These are phyloP conservation scores for Eupithecia vulgata DNA, from an alignment of 2,888 invertebrate species.

Conservation along the genomic window DNA sequence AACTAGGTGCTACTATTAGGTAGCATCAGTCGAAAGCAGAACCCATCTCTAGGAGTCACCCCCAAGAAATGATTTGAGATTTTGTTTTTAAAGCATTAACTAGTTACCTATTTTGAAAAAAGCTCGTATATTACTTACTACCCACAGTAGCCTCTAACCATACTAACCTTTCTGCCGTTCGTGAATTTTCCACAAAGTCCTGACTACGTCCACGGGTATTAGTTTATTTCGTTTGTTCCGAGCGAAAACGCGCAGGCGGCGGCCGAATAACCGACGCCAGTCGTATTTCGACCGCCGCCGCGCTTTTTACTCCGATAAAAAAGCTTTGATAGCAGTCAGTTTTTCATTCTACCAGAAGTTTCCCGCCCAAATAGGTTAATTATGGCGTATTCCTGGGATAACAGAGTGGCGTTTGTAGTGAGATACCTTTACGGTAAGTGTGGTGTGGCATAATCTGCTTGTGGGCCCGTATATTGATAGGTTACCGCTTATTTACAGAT, in stretches of 20 bases:
- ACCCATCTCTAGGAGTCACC: no score
- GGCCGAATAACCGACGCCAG: slow-evolving; percentile 48
- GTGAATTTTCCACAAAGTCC: background rate
- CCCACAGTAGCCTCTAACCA: background rate
- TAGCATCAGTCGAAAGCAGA: no score
- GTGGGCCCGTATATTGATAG: slow-evolving; percentile 11
- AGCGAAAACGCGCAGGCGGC: slow-evolving; percentile 61
- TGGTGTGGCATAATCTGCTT: slow-evolving; percentile 14
- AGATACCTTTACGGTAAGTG: slow-evolving; percentile 91
- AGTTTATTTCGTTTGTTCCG: slow-evolving; percentile 53
- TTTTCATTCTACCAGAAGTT: background rate
- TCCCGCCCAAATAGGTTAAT: slow-evolving; percentile 10
- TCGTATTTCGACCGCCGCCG: slow-evolving; percentile 37
- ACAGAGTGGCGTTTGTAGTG: slow-evolving; percentile 92
- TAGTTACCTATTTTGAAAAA: no score
- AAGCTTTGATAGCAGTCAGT: background rate
- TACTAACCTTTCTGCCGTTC: background rate
- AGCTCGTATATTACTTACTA: no score
- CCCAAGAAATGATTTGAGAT: no score
- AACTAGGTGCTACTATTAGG: no score
- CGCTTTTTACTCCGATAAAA: slow-evolving; percentile 35
- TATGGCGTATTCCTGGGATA: slow-evolving; percentile 94
- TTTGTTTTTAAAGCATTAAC: no score
- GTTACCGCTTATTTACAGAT: slow-evolving; percentile 24
- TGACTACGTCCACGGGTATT: slow-evolving; percentile 11